Base-by-base conservation (phyloP, 2,888 invertebrate genomes). In the Octonoba sinensis region DNA sequence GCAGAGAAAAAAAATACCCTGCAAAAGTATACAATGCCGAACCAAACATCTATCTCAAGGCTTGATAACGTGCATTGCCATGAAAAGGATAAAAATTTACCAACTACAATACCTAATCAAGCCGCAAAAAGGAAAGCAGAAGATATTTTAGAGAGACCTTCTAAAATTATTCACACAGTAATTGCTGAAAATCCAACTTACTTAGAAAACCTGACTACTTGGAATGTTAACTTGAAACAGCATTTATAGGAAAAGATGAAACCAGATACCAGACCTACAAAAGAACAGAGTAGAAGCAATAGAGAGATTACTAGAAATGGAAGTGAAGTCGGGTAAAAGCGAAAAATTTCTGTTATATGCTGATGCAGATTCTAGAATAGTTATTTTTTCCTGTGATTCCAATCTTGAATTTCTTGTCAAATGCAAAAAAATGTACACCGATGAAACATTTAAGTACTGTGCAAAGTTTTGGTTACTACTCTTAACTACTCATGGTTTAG, bases 171-270 rank as follows among this genome's bases (percentile, higher is more conserved):
- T 8, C 2, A 51, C 8, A 51, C 3, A 4, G 51, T 8, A 51
- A 51, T 51, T 51, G 51, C 11, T 2, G 51, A 51, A 51, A 51
- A 51, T 51, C 18, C 51, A 51, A 51, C 3, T 8, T 51, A 8
- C 11, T 51, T 51, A 8, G 18, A 51, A 51, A 51, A 51, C 51
- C 51, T 51, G 3, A 51, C 51, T 8, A 51, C 51, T 4, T 3
- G 51, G 11, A 8, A 51, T 51, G 51, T 51, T 51, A 51, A 51
- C 51, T 8, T 51, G 51, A 8, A 51, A 51, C 2, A 51, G 3
- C 18, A 51, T 51, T 51, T 51, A 51, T 8, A 51, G 51, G 51
- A 51, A 51, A 51, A 51, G 51, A 51, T 3, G 51, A 51, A 51
- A 51, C 2, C 51, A 51, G 11, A 51, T 51, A 8, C 18, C 51